Evolutionary conservation across 2,888 invertebrate species (phyloP), one percentile per base, ranked within the genome.

Genomic region (Oscheius sp.): DNA sequence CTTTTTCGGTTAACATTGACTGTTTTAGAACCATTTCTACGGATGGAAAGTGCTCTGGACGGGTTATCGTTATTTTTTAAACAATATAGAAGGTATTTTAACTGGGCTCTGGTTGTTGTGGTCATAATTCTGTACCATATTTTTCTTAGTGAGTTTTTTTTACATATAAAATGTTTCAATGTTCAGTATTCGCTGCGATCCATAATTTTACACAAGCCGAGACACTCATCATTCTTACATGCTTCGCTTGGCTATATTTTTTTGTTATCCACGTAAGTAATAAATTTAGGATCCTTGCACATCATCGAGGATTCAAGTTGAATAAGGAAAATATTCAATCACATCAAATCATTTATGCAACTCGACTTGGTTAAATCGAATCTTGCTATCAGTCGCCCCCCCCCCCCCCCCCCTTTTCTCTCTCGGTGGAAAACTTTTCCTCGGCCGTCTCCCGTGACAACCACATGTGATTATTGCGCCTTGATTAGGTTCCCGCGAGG

Each of bases 151-250:
- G n/a, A 50, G 50, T 41, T 54, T 5, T 51, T 6, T 51, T 2
- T 14, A 2, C 14, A 8, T 17, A 2, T 12, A 17, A 66, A 28
- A 20, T 5, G 24, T 3, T 20, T 28, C 12, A 3, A 50, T 51
- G 70, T 73, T 22, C 61, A 75, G 75, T 75, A 4, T 73, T 72
- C 44, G 75, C 75, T 28, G 72, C 63, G 1, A 68, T 75, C 33
- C 72, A 73, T 33, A 68, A 73, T 62, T 70, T 70, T 20, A 56
- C 57, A 24, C 68, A 70, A 61, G 75, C 75, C 3, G 68, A 70
- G 20, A 68, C 72, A 33, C 38, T 75, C n/a, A 70, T 75, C 36
- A 72, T 70, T 38, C 44, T 75, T 4, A 72, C 70, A 9, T 20
- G 56, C 12, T 62, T 73, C 22, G 47, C 63, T 12, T 75, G 75